phyloP scores from a whole-genome alignment of 2,797 vertebrate genomes.

The Peromyscus melanophrys region DNA sequence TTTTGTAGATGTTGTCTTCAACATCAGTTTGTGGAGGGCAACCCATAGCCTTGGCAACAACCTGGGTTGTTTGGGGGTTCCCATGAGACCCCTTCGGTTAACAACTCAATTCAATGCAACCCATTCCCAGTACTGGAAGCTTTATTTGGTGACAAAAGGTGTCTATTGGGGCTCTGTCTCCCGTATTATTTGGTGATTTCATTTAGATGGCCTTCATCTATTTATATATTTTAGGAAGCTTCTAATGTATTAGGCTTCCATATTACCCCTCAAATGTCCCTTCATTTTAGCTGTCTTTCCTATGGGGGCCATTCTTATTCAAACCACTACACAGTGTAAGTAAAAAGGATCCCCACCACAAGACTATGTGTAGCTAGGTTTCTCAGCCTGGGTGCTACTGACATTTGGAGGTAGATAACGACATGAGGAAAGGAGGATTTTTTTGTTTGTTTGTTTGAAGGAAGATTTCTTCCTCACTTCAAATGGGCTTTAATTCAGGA shows the following conservation, averaged over 20 bases:
- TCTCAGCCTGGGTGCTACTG: neutral
- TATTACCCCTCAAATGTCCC: neutral
- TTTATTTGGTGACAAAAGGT: neutral
- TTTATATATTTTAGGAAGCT: neutral
- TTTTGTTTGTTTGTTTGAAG: neutral
- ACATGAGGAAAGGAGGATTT: neutral
- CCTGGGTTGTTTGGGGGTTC: neutral
- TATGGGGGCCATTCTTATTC: neutral
- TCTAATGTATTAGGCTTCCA: neutral
- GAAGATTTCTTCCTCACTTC: neutral
- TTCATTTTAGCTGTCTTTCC: neutral
- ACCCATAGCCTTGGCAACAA: neutral
- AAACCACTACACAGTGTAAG: neutral
- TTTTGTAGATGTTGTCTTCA: neutral
- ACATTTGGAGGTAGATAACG: neutral
- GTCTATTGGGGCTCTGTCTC: neutral
- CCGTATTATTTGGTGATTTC: neutral
- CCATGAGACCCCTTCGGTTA: neutral
- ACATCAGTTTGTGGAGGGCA: neutral
- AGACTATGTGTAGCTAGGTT: neutral
- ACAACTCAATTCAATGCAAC: neutral
- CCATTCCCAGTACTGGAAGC: neutral
- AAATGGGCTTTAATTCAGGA: neutral
- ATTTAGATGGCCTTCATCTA: neutral
- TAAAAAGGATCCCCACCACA: neutral